Evolutionary conservation across 2,888 invertebrate species (phyloP).

Genomic region (Proisotoma minuta): DNA sequence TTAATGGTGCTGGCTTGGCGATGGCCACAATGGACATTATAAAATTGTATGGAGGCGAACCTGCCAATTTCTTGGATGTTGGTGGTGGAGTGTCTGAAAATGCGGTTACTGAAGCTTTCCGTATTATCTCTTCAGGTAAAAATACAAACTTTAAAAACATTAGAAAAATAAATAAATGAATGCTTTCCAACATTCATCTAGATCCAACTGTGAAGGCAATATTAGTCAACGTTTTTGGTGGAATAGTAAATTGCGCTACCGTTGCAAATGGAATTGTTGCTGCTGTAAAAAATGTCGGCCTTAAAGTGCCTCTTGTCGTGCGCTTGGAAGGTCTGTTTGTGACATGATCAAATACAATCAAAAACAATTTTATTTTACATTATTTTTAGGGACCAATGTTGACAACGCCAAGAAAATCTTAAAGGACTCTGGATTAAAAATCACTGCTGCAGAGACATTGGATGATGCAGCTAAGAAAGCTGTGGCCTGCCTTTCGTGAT

Average conservation of each 20-base stretch:
- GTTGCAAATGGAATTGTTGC: slow-evolving; percentile 92
- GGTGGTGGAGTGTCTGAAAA: slow-evolving; percentile 93
- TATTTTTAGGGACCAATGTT: slow-evolving; percentile 77
- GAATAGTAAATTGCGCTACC: slow-evolving; percentile 96
- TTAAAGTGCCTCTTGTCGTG: slow-evolving; percentile 84
- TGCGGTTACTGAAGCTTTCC: slow-evolving; percentile 89
- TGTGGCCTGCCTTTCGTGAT: slow-evolving; percentile 55
- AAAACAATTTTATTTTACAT: too few relatives aligned
- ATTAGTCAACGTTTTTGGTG: slow-evolving; percentile 97
- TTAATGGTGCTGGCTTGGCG: slow-evolving; percentile 97
- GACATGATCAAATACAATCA: slow-evolving; percentile 29
- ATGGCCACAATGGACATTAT: slow-evolving; percentile 99
- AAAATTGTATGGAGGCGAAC: slow-evolving; percentile 84
- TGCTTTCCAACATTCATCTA: slow-evolving; percentile 46
- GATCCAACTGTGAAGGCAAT: slow-evolving; percentile 89
- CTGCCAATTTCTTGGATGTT: slow-evolving; percentile 97
- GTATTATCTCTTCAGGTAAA: slow-evolving; percentile 71
- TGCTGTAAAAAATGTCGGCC: slow-evolving; percentile 72
- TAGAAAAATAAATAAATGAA: not conserved
- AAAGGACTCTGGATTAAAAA: slow-evolving; percentile 73
- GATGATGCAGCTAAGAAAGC: slow-evolving; percentile 91
- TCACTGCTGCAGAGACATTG: slow-evolving; percentile 75
- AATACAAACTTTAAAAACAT: slow-evolving; percentile 25
- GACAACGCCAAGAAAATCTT: slow-evolving; percentile 75
- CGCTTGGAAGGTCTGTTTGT: slow-evolving; percentile 74